Base-by-base conservation (phyloP, 2,113 vertebrate species). In the Piprites chloris region DNA sequence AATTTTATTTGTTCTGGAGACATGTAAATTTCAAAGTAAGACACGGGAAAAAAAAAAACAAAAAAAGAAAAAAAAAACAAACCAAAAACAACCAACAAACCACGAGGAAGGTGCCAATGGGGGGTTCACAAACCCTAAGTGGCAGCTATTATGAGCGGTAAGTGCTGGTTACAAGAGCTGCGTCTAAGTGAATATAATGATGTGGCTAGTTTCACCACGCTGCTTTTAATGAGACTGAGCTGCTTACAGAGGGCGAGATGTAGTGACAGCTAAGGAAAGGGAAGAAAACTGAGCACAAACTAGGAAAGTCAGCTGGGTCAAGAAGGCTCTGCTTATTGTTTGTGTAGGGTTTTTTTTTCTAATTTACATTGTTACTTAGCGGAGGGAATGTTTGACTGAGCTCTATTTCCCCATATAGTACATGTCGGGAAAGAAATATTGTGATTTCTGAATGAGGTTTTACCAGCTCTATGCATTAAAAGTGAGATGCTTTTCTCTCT, bases 1-100 rank as follows among this genome's bases (percentile, higher is more conserved):
- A 97, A 97, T 98, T 97, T 98, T 98, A 97, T 97, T 98, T 98
- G 97, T 98, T 98, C 97, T 95, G 95, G 98, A 97, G 97, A 97
- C 95, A 97, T 97, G 98, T 97, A 98, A 96, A 98, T 98, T 97
- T 97, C 95, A 68, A 97, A 98, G 92, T 95, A 93, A 97, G 94
- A 97, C 94, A 97, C 86, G 15, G 42, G 56, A 87, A 76, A 23
- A 62, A 65, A 73, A 5, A 4, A 67, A 78, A n/a, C n/a, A 87
- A 76, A 23, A 62, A 65, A 73, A 5, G 4, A 67, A 78, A 87
- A 76, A 23, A 62, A 65, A 73, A 5, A 4, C 65, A 78, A 96
- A 21, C 14, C 42, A 42, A 95, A 52, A 20, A 2, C 27, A 53
- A 50, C 50, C 58, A 90, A 16, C 66, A 84, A 77, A 92, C 74